Base-by-base conservation (phyloP, 2,797 vertebrate genomes). In the Bovichtus diacanthus region DNA sequence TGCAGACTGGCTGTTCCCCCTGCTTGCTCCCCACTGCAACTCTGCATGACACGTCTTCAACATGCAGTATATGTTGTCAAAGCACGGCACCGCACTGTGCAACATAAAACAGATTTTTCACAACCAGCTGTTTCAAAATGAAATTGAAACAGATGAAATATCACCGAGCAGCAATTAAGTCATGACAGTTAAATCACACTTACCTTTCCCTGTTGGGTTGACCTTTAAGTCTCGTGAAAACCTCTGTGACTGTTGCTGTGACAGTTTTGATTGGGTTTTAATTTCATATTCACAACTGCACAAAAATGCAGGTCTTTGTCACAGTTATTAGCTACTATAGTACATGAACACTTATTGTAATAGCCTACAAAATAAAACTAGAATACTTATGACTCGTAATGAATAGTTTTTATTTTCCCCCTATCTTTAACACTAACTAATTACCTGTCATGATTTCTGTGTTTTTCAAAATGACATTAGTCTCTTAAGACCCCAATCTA, bases 381-480 rank as follows among this genome's bases (percentile, higher is more conserved):
- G 10, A 50, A 58, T 51, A 34, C 46, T 18, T 59, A 29, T 50
- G 23, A 29, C 27, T 23, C 3, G 0, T 62, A 70, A 81, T 80
- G 11, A 61, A 39, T 71, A 31, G n/a, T 74, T 83, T 59, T 69
- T 70, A 51, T 29, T 46, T 83, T 84, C 76, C 62, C 38, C 18
- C 23, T 70, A 78, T 83, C 80, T 79, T 85, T 86, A 81, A 80
- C 53, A 74, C 73, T 34, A 71, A 83, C 50, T 65, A 66, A 90
- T 88, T 90, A 84, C 73, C 80, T 88, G 56, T 79, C 78, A 76
- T 67, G 68, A 87, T 87, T 38, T 86, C 44, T 89, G 84, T 76
- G 76, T 90, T 85, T 91, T 90, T 89, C 60, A 89, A 87, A 88
- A 83, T 70, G 36, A 23, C 70, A 85, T 87, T 85, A 89, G 83